Percentiles rank a stretch among this genome's conserved stretches.
phyloP scores from a whole-genome alignment of 37 sponge, comb jelly and placozoan genomes.

The Theonella swinhoei region DNA sequence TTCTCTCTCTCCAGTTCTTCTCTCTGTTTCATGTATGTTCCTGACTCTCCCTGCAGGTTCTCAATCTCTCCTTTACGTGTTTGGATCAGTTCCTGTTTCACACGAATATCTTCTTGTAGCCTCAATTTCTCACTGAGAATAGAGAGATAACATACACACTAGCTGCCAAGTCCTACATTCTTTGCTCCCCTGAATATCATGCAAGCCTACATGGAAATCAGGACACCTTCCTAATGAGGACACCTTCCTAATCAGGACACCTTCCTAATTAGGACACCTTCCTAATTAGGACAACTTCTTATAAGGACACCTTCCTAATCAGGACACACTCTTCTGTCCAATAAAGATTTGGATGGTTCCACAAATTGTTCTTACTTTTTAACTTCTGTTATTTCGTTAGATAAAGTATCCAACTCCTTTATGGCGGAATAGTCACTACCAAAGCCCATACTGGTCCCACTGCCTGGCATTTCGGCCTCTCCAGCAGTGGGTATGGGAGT shows the following conservation, averaged over 20 bases:
- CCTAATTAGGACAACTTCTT: no score
- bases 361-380: slow-evolving; percentile 42
- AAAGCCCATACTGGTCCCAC: slow-evolving; percentile 1
- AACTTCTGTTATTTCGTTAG: slow-evolving; percentile 66
- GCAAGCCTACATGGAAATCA: no score
- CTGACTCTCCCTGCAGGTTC: slow-evolving; percentile 40
- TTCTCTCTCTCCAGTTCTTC: slow-evolving; percentile 69
- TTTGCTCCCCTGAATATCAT: no score
- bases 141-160: background rate
- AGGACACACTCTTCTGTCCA: no score
- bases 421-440: slow-evolving; percentile 82
- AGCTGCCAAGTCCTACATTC: no score
- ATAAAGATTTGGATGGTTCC: no score
- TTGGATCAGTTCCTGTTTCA: slow-evolving; percentile 52
- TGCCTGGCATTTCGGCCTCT: background rate
- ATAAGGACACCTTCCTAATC: no score
- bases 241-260: no score
- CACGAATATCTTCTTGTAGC: slow-evolving; percentile 39
- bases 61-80: slow-evolving; percentile 41
- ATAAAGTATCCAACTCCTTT: slow-evolving; percentile 79
- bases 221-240: no score
- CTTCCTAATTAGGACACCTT: no score
- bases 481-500: background rate
- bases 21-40: background rate
- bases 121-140: slow-evolving; percentile 47